Evolutionary conservation across 2,888 invertebrate species (phyloP).

Genomic region (Cryptocheilus praepositus): DNA sequence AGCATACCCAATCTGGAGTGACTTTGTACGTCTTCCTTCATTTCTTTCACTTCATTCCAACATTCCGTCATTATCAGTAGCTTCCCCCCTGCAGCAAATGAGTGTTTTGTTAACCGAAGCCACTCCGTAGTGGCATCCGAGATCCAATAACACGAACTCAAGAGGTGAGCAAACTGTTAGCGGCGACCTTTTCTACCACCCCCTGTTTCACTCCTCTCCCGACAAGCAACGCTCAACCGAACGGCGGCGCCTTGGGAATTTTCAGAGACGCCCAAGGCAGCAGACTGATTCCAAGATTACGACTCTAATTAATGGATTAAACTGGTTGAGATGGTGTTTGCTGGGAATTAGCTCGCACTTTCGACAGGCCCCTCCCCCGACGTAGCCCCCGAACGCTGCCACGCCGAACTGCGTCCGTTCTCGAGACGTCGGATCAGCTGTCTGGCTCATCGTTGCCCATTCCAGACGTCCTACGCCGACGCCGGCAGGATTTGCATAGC

Average conservation of each 20-base stretch:
- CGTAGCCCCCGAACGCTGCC: slow-evolving; percentile 7
- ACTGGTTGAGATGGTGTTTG: slow-evolving; percentile 48
- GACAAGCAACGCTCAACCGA: background rate
- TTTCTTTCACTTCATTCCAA: no score
- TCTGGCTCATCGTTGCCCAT: background rate
- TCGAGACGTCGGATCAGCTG: slow-evolving; percentile 4
- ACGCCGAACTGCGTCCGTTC: slow-evolving; percentile 3
- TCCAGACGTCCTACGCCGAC: background rate
- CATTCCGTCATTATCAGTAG: no score
- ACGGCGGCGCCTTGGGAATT: slow-evolving; percentile 35
- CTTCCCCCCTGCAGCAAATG: no score
- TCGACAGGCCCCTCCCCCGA: slow-evolving; percentile 3
- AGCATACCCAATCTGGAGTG: no score
- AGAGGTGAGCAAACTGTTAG: slow-evolving; percentile 27
- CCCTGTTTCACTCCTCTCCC: slow-evolving; percentile 12
- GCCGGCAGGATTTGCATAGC: background rate
- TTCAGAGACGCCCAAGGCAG: slow-evolving; percentile 41
- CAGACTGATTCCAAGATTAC: slow-evolving; percentile 62
- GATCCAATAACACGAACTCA: slow-evolving; percentile 34
- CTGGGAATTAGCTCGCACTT: slow-evolving; percentile 42
- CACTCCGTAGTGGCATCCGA: slow-evolving; percentile 16
- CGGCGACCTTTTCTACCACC: slow-evolving; percentile 20
- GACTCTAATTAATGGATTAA: slow-evolving; percentile 66
- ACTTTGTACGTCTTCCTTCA: no score
- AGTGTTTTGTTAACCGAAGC: slow-evolving; percentile 25